These are phyloP conservation scores for Bufo bufo DNA, from an alignment of 2,113 vertebrate genomes.

Conservation along the genomic window DNA sequence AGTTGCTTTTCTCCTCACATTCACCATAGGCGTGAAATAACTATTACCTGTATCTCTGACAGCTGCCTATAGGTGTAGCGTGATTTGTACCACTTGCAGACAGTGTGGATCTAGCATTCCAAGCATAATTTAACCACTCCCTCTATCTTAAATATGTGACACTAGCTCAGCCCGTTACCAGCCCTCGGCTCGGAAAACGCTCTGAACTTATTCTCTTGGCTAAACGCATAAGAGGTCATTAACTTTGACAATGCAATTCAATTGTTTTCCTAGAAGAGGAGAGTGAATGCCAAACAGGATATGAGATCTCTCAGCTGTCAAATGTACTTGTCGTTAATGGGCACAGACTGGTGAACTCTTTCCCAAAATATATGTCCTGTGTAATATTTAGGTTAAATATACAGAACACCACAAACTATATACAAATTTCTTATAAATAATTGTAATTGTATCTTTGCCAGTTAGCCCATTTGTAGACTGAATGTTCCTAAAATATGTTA, in stretches of 20 bases:
- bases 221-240: conserved; percentile 40
- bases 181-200: conserved; percentile 61
- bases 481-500: conserved; percentile 6
- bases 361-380: not conserved
- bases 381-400: not conserved
- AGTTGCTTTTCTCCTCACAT: conserved; percentile 12
- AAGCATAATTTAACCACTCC: conserved; percentile 55
- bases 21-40: conserved; percentile 14
- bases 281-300: conserved; percentile 32
- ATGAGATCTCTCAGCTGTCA: conserved; percentile 15
- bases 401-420: conserved; percentile 16
- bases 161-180: conserved; percentile 57
- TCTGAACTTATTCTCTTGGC: conserved; percentile 66
- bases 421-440: not conserved
- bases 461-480: not conserved
- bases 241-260: conserved; percentile 21
- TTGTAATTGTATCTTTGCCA: not conserved
- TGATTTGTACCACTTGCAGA: conserved; percentile 53
- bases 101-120: conserved; percentile 52
- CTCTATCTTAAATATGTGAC: conserved; percentile 58
- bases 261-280: conserved; percentile 17
- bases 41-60: conserved; percentile 53
- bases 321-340: conserved; percentile 4
- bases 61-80: conserved; percentile 51
- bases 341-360: not conserved